Base-by-base conservation (phyloP, 2,888 invertebrate genomes). In the Acleris laterana region DNA sequence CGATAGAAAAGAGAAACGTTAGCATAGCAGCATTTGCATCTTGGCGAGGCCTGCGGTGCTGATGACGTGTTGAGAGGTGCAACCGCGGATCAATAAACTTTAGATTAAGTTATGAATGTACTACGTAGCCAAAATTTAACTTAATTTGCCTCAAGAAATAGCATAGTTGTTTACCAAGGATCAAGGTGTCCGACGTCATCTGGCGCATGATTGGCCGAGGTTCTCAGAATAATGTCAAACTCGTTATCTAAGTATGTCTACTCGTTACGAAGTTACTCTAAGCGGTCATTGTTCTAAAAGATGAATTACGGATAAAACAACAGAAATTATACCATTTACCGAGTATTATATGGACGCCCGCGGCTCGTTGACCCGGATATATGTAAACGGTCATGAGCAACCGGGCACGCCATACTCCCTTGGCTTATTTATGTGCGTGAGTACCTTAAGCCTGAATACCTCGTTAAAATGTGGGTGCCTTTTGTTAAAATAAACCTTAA, bases 351-450 rank as follows among this genome's bases (percentile, higher is more conserved):
- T 42, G 51, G 64, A 57, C 46, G 64, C 52, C 62, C 60, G 20
- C 25, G 57, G 68, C 68, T 28, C 61, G 56, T 46, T 64, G 68
- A 68, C 68, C 68, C 68, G 68, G 68, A 68, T 57, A 62, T 51
- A 20, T 25, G 44, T 44, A 20, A 25, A n/a, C 44, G 19, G 6
- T 48, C 28, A 32, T 49, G 66, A 56, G 48, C 16, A 13, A 48
- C 52, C 25, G 19, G 46, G 22, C 46, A 50, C 56, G 51, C 57
- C 16, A 66, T 57, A 32, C 38, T 20, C 25, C 42, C 50, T 16
- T 38, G 44, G 28, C 60, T 46, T 56, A 55, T 60, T 65, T 60
- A 65, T 25, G 49, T 49, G 20, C 16, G 17, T 57, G 22, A n/a
- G 28, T 32, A 57, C 57, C n/a, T 56, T 46, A 57, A 57, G 25